Evolutionary conservation across 1,140 invertebrate species (phyloP).

Genomic region (Zaprionus davidi): DNA sequence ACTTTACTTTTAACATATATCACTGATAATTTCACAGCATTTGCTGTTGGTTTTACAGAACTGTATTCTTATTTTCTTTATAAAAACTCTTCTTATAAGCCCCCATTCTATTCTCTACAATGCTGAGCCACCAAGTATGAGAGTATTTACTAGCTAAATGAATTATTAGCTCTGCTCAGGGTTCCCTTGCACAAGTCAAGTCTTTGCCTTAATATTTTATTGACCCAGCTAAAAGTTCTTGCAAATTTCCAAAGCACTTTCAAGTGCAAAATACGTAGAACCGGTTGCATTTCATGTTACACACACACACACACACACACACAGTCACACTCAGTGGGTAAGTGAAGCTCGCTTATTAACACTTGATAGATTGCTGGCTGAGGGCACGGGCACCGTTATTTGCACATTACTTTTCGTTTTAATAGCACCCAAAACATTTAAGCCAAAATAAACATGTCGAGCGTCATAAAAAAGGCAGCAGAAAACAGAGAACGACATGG

Average conservation of each 20-base stretch:
- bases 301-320: neutral
- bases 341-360: constrained; percentile 68
- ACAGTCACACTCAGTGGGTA: constrained; percentile 5
- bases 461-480: constrained; percentile 49
- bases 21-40: no score
- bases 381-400: constrained; percentile 69
- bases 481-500: constrained; percentile 25
- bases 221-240: constrained; percentile 5
- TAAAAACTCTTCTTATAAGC: neutral
- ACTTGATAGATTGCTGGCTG: constrained; percentile 74
- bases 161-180: neutral
- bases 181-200: constrained; percentile 1
- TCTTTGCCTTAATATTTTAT: neutral
- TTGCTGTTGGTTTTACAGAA: neutral
- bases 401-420: constrained; percentile 78
- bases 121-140: neutral
- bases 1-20: no score
- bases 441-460: constrained; percentile 75
- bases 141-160: no score
- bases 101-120: neutral
- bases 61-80: neutral
- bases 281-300: constrained; percentile 8
- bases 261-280: constrained; percentile 24
- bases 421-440: constrained; percentile 78
- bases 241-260: neutral